Base-by-base conservation (phyloP, 2,888 invertebrate species). In the Thyatira batis region DNA sequence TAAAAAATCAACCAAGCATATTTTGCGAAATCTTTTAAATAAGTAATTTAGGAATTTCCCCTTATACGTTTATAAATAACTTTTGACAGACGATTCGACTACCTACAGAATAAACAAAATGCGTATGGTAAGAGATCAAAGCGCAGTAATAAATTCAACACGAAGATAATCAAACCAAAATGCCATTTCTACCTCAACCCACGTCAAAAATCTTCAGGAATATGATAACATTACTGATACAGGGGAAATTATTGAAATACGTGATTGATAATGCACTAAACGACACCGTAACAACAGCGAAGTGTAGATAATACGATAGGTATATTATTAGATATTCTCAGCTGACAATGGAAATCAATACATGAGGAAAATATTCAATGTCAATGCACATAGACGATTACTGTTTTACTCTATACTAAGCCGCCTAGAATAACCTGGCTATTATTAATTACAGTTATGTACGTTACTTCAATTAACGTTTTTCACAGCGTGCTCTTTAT, bases 291-390 rank as follows among this genome's bases (percentile, higher is more conserved):
- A 3, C 11, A 13, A 23, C 17, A 53, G 50, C 45, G 48, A 55
- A 58, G 60, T 53, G 50, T 51, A 39, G 56, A 65, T 58, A 60
- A 60, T 52, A 27, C 11, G 23, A 49, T 20, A 50, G 21, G 49
- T 54, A 61, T 57, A 50, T 28, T 51, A 23, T 11, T 52, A 52
- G 52, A 55, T 57, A 59, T 53, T 53, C 63, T 60, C 55, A 58
- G 53, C 57, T 61, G 68, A 73, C 73, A 72, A 75, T 72, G 64
- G 70, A 73, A 85, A 85, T 84, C 83, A 67, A 86, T 85, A 84
- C 72, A 57, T 27, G 63, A 65, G 68, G 69, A 72, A 67, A 62
- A 63, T 62, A 61, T 69, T 78, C 76, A 81, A 80, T 80, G 79
- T 68, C 81, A 73, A 43, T 49, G 52, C 55, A 51, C 57, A 58